Conservation (phyloP, 1,140 invertebrate species). For the Andrena cerasifolii region DNA sequence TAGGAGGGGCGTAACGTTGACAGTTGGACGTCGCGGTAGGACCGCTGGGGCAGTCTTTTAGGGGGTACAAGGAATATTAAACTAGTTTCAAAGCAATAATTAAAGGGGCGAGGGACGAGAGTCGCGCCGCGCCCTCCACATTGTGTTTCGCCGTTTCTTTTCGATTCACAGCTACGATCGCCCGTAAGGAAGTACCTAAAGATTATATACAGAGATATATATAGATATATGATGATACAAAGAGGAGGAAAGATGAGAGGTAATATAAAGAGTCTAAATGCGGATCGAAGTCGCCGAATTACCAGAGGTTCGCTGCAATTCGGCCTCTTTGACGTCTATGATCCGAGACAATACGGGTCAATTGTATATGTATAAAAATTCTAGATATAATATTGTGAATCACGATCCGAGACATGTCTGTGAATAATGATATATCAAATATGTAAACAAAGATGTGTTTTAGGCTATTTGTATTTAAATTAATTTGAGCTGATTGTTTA, state of each 20-base stretch:
- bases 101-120: slow-evolving; percentile 10
- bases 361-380: slow-evolving; percentile 64
- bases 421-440: slow-evolving; percentile 63
- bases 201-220: slow-evolving; percentile 13
- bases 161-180: slow-evolving; percentile 23
- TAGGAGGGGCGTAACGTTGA: background rate
- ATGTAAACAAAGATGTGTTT: slow-evolving; percentile 58
- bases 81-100: slow-evolving; percentile 61
- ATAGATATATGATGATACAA: slow-evolving; percentile 8
- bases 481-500: slow-evolving; percentile 69
- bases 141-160: slow-evolving; percentile 28
- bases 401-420: slow-evolving; percentile 45
- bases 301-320: slow-evolving; percentile 26
- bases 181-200: slow-evolving; percentile 46
- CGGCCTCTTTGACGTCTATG: slow-evolving; percentile 47
- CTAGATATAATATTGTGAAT: slow-evolving; percentile 43
- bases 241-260: slow-evolving; percentile 6
- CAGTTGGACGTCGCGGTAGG: background rate
- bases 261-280: slow-evolving; percentile 16
- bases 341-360: slow-evolving; percentile 63
- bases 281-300: slow-evolving; percentile 46
- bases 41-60: slow-evolving; percentile 23
- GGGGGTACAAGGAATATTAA: slow-evolving; percentile 26
- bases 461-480: slow-evolving; percentile 69
- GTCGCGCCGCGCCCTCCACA: background rate